A percentile compares a stretch with the other conserved stretches of the same genome.
These are phyloP conservation scores for Anneissia japonica DNA, from an alignment of 35 echinoderm and acorn worm genomes.

Conservation along the genomic window DNA sequence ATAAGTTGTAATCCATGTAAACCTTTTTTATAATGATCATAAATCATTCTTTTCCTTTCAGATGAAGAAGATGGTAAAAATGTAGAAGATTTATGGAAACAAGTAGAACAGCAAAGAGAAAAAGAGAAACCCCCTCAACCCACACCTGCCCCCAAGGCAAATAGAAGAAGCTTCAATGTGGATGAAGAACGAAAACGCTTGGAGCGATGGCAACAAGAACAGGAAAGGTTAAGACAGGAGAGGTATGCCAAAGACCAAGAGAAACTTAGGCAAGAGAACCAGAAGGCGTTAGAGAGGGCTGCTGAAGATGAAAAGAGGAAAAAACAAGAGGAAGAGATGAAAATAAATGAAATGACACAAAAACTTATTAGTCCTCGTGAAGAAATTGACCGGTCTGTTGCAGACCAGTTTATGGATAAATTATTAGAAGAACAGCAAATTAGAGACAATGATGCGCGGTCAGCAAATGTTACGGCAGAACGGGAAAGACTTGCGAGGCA, in stretches of 20 bases:
- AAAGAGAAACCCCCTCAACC: background rate
- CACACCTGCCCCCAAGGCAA: background rate
- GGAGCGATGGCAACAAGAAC: constrained; percentile 85
- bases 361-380: constrained; percentile 6
- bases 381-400: constrained; percentile 43
- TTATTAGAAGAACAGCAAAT: constrained; percentile 48
- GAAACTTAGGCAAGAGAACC: constrained; percentile 53
- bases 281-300: constrained; percentile 47
- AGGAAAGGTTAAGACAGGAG: constrained; percentile 59
- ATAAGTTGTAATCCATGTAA: too few species aligned
- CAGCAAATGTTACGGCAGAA: constrained; percentile 38
- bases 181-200: constrained; percentile 81
- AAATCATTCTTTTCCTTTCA: too few species aligned
- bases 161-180: constrained; percentile 55
- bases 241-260: constrained; percentile 77
- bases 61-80: background rate
- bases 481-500: constrained; percentile 36
- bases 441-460: constrained; percentile 18
- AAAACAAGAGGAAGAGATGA: constrained; percentile 23
- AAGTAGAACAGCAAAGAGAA: background rate
- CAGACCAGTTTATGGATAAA: constrained; percentile 24
- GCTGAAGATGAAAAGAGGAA: constrained; percentile 50
- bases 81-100: constrained; percentile 12
- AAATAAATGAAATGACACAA: constrained; percentile 25
- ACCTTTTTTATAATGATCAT: too few species aligned